Base-by-base conservation (phyloP, 2,888 invertebrate genomes). In the Cylloceria caligata region DNA sequence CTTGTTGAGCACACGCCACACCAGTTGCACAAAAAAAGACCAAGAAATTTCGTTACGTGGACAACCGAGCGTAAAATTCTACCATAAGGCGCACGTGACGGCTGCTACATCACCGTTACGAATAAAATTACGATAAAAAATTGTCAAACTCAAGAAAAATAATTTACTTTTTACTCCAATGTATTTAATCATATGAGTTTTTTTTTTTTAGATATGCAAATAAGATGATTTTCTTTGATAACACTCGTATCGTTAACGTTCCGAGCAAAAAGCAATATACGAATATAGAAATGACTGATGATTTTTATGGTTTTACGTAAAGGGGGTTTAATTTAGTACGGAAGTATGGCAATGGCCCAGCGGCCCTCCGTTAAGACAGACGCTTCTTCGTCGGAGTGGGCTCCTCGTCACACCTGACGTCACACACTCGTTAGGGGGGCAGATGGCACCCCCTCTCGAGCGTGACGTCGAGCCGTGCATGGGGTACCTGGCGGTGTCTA, bases 321-420 rank as follows among this genome's bases (percentile, higher is more conserved):
- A 84, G 57, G 52, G 45, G 45, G 27, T 64, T 21, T 42, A 64
- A 57, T 60, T 65, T 42, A 19, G 47, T 27, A 60, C 39, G 74
- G 24, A 67, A 83, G 42, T 83, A 24, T 47, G 49, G 57, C 57
- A 47, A 75, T 60, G 49, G 69, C 42, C 16, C 42, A 45, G 36
- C 60, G 62, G 42, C 45, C 30, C 65, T 49, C 62, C 49, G 47
- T 47, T n/a, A 77, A 83, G 84, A 83, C 84, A 84, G 85, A 88
- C 86, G 85, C 85, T 85, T 74, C 88, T 89, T 89, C 73, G 81
- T 80, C 30, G 65, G 60, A 68, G 47, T 83, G 75, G 85, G 86
- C 85, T 83, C 87, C 87, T 90, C 90, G 92, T 92, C 92, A 92
- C 92, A 92, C 92, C 91, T 92, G 92, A 92, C 92, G 92, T 92